Percentiles rank a stretch among this genome's conserved stretches.
phyloP scores from a whole-genome alignment of 2,113 vertebrate genomes.

The Oenanthe melanoleuca region DNA sequence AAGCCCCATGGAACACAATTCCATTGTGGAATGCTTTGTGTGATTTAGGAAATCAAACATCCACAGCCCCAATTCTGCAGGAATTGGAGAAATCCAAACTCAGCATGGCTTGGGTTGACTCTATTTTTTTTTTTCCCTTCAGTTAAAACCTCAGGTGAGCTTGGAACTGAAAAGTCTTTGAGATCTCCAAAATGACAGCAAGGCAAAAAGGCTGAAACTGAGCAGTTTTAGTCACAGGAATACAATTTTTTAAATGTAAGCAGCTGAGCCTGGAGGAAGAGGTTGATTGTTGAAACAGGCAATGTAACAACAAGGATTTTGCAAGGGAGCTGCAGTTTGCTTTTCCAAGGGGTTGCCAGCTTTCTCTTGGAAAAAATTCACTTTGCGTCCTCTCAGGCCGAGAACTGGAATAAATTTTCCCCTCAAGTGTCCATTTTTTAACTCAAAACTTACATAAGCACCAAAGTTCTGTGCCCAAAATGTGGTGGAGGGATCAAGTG shows the following conservation, averaged over 20 bases:
- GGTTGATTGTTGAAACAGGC: background rate
- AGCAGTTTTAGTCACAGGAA: background rate
- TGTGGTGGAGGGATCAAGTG: background rate
- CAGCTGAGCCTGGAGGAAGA: background rate
- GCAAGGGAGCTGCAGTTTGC: slow-evolving; percentile 11
- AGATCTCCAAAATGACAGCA: fast-evolving
- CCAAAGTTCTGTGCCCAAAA: background rate
- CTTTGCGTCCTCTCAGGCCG: background rate
- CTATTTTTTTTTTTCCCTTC: fast-evolving
- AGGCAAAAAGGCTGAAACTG: background rate
- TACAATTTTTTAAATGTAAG: background rate
- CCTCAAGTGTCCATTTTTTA: background rate
- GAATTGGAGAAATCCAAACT: background rate
- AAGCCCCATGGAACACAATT: fast-evolving
- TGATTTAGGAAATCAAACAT: background rate
- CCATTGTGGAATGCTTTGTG: background rate
- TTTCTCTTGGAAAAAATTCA: slow-evolving; percentile 2
- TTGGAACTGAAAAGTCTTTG: background rate
- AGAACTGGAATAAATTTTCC: background rate
- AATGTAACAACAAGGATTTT: background rate
- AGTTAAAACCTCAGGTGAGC: background rate
- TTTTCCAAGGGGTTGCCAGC: background rate
- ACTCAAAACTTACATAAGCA: background rate
- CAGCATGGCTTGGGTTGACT: fast-evolving
- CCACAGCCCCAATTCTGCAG: fast-evolving